Base-by-base conservation (phyloP, 2,797 vertebrate species). In the Darevskia mixta region DNA sequence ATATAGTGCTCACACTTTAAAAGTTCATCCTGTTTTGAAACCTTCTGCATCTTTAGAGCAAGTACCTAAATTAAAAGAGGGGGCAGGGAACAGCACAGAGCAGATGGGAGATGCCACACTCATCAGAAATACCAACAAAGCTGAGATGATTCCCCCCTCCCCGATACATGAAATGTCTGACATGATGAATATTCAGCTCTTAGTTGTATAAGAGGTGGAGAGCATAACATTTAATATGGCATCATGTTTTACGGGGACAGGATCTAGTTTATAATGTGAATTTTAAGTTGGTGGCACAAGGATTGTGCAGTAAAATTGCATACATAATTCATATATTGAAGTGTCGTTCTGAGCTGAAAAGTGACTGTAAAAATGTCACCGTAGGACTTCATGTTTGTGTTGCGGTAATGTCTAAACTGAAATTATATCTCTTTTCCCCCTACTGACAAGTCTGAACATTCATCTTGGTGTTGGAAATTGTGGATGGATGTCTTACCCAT, bases 101-200 rank as follows among this genome's bases (percentile, higher is more conserved):
- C 71, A 85, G 71, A 79, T 85, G 41, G 77, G 45, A 75, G 58
- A 76, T 79, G 71, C 27, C 77, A 77, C 61, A 41, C 45, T 41
- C 90, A 93, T 66, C 11, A 2, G 79, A 83, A 75, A 83, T 82
- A 89, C 32, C 23, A 89, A 15, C 77, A 81, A 89, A 85, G 23
- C 7, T 7, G 9, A 79, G 90, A 90, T 77, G 25, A 88, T 85
- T 43, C 78, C 84, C 29, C 18, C 4, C 23, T 80, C 2, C 43
- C 7, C 80, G 79, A 85, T 86, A 38, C 67, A 29, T 6, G 89
- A 90, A 90, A 86, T 64, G 0, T 79, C 86, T 93, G 58, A 89
- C 90, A 88, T 93, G 86, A 94, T 89, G 88, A 93, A 89, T 92
- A 78, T 95, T 86, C 27, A 91, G n/a, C 82, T 91, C 82, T 71